Conservation (phyloP, 2,797 vertebrate species). For the Brachyalestes nurse region DNA sequence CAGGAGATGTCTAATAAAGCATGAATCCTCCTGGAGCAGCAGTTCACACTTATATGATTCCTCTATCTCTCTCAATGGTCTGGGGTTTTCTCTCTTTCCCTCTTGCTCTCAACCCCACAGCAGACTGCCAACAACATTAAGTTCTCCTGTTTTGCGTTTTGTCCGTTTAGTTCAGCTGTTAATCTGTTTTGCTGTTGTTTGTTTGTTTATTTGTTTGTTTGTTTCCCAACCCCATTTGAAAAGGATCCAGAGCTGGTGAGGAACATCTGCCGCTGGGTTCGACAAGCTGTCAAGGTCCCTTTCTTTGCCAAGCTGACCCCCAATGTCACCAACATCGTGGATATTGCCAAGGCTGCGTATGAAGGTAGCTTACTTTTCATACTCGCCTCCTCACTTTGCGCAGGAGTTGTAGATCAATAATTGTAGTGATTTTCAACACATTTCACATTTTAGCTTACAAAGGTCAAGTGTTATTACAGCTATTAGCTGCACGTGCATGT, state of each 20-base stretch:
- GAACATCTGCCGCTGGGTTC: slow-evolving; percentile 97
- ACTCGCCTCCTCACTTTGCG: not conserved
- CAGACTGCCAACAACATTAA: slow-evolving; percentile 37
- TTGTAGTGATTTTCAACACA: slow-evolving; percentile 1
- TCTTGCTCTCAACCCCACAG: not conserved
- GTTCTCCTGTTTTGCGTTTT: slow-evolving; percentile 35
- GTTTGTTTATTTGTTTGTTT: slow-evolving; percentile 41
- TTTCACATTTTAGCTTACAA: not conserved
- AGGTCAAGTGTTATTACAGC: slow-evolving; percentile 13
- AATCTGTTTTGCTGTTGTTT: slow-evolving; percentile 35
- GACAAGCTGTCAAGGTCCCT: slow-evolving; percentile 86
- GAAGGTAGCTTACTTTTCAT: slow-evolving; percentile 78
- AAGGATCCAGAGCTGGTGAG: slow-evolving; percentile 94
- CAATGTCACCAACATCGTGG: slow-evolving; percentile 89
- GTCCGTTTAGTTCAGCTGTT: slow-evolving; percentile 30
- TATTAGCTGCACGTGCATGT: not conserved
- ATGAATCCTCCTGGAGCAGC: slow-evolving; percentile 58
- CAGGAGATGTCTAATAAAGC: slow-evolving; percentile 60
- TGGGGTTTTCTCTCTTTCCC: slow-evolving; percentile 20
- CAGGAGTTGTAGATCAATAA: slow-evolving; percentile 5
- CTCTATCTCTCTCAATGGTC: slow-evolving; percentile 30
- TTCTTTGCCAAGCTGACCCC: slow-evolving; percentile 98
- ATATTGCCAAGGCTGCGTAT: slow-evolving; percentile 87
- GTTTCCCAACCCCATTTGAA: slow-evolving; percentile 70
- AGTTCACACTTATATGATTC: slow-evolving; percentile 58